phyloP scores from a whole-genome alignment of 2,888 invertebrate genomes.

The Eupithecia inturbata region DNA sequence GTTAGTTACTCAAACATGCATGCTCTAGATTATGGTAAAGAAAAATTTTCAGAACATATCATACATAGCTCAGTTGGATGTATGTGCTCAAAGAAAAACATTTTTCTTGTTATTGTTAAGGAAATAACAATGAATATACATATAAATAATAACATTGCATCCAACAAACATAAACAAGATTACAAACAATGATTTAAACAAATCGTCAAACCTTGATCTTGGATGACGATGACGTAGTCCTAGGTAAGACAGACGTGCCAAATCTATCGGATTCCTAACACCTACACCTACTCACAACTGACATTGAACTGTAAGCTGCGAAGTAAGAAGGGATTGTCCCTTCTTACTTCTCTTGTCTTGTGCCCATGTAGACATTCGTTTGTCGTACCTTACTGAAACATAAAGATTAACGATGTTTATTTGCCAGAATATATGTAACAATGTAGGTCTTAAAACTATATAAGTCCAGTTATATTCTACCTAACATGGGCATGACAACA shows the following conservation, averaged over 20 bases:
- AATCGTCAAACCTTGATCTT: slow-evolving; percentile 51
- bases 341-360: too few species aligned
- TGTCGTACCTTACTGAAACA: not conserved
- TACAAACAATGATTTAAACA: slow-evolving; percentile 40
- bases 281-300: slow-evolving; percentile 17
- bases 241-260: slow-evolving; percentile 47
- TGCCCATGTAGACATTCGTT: not conserved
- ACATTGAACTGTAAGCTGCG: slow-evolving; percentile 22
- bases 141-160: not conserved
- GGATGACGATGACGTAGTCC: slow-evolving; percentile 38
- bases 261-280: slow-evolving; percentile 44
- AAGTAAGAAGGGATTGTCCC: not conserved
- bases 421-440: too few species aligned
- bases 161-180: not conserved
- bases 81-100: not conserved
- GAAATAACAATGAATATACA: not conserved
- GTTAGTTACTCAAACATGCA: too few species aligned
- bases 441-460: too few species aligned
- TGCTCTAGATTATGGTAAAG: not conserved
- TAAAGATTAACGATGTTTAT: too few species aligned
- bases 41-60: not conserved
- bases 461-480: too few species aligned
- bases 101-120: not conserved
- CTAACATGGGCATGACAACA: too few species aligned
- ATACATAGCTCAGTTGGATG: not conserved